These are phyloP conservation scores for Micropterix aruncella DNA, from an alignment of 2,888 invertebrate genomes.

Conservation along the genomic window DNA sequence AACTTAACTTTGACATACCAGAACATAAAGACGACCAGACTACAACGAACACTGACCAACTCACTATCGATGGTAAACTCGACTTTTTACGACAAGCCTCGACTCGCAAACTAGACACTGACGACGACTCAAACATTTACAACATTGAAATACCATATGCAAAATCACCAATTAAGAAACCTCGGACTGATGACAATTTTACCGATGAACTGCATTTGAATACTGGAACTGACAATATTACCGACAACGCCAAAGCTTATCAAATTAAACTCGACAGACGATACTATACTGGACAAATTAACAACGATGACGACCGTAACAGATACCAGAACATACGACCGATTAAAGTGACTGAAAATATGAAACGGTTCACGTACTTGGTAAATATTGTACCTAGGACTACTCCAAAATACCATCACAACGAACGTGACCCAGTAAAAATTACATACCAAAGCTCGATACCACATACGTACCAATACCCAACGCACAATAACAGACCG, in stretches of 20 bases:
- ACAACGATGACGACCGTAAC: constrained; percentile 11
- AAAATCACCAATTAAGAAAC: not conserved
- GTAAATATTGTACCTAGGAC: constrained; percentile 39
- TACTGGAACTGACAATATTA: not conserved
- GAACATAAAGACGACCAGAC: constrained; percentile 4
- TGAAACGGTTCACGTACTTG: constrained; percentile 34
- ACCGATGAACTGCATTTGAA: not conserved
- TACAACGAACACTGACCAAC: constrained; percentile 14
- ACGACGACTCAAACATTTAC: constrained; percentile 3
- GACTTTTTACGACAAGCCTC: constrained; percentile 28
- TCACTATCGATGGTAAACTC: constrained; percentile 42
- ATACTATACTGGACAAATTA: constrained; percentile 23
- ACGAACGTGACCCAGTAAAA: constrained; percentile 31
- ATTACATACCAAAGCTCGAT: constrained; percentile 35
- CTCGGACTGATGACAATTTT: not conserved
- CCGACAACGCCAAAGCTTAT: not conserved
- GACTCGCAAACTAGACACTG: constrained; percentile 15
- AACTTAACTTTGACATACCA: constrained; percentile 7
- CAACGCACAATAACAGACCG: constrained; percentile 16
- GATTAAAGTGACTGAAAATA: constrained; percentile 33
- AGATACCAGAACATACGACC: constrained; percentile 21
- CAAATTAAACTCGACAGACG: not conserved
- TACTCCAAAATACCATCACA: constrained; percentile 23
- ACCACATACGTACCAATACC: constrained; percentile 13
- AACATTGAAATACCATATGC: not conserved